phyloP scores from a whole-genome alignment of 2,797 vertebrate species.

The Macrochelys suwanniensis region DNA sequence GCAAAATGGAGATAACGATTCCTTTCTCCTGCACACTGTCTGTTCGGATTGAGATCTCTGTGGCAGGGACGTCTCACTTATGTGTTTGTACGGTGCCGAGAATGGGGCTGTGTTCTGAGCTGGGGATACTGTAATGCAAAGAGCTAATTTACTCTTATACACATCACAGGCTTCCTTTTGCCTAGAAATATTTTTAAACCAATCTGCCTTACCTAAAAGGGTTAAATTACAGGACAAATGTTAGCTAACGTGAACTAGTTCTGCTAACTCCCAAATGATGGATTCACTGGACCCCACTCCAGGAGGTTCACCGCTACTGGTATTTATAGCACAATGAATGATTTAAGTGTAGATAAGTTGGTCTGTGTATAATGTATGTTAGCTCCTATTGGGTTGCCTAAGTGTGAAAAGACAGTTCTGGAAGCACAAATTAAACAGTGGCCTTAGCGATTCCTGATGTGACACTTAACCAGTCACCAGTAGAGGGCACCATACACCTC shows the following conservation, averaged over 20 bases:
- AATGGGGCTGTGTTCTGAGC: not conserved
- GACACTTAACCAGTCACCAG: not conserved
- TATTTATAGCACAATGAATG: not conserved
- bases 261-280: not conserved
- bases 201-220: not conserved
- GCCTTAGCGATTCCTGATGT: not conserved
- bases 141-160: not conserved
- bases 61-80: fast-evolving
- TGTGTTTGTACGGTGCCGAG: fast-evolving
- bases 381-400: not conserved
- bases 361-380: not conserved
- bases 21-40: not conserved
- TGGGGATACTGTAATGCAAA: not conserved
- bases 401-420: not conserved
- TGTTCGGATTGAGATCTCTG: not conserved
- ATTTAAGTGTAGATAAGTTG: fast-evolving
- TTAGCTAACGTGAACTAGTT: not conserved
- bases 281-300: not conserved
- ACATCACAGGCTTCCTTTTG: not conserved
- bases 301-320: not conserved
- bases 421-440: not conserved
- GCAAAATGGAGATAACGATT: not conserved
- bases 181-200: not conserved
- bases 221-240: not conserved
- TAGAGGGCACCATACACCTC: conserved; percentile 56